Evolutionary conservation across 1,140 invertebrate species (phyloP), one percentile per base, ranked within the genome.

Genomic region (Lordiphosa clarofinis): DNA sequence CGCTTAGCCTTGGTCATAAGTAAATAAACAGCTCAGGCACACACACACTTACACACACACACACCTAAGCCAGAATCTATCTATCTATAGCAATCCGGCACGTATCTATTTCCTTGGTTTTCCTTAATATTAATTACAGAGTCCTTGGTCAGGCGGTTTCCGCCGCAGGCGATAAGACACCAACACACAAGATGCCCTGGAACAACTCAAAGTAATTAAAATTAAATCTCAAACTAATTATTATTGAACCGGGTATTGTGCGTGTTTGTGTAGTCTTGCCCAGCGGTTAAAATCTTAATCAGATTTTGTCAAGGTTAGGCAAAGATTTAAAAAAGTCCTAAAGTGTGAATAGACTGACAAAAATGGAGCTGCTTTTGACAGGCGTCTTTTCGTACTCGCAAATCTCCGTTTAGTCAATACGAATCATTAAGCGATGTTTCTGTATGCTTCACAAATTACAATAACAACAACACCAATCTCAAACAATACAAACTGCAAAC

Each of bases 181-280:
- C 46, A 61, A 46, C 62, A 43, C 44, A 36, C 40, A 50, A 64
- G 48, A 46, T 48, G 58, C 42, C 58, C 50, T 38, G 38, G 53
- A 55, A 66, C 53, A 50, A 54, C 72, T 73, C 54, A 46, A 62
- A 69, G 79, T 86, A 86, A 86, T 86, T 86, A 86, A 86, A 86
- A 86, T 86, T 86, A 86, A 86, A 86, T 86, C 81, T 81, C 72
- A 86, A 86, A 86, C 81, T 86, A 81, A 81, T 81, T 86, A 86
- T 73, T 75, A 84, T 69, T 72, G 79, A 86, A 73, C 73, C 79
- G 64, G 62, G 60, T 52, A n/a, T 19, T 50, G 33, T 64, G 43
- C 64, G 40, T 33, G 36, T 46, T n/a, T 57, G 15, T 33, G 44
- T 28, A 46, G 42, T 31, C 37, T 42, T 73, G 56, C 44, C 76